phyloP scores from a whole-genome alignment of 1,140 invertebrate species.

The honey bee (Apis mellifera) region DNA sequence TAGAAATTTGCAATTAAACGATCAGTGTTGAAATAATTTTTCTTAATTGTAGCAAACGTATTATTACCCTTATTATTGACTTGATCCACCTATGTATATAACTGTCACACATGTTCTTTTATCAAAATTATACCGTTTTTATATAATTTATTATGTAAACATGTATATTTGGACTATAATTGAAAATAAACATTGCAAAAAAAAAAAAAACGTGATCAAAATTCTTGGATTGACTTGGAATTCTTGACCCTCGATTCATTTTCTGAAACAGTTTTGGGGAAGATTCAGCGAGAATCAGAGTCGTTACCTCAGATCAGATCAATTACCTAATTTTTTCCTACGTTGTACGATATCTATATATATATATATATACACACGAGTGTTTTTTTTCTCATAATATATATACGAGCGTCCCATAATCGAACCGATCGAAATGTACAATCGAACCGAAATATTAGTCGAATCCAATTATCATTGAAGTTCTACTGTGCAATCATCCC shows the following conservation, averaged over 20 bases:
- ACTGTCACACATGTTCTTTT: constrained; percentile 75
- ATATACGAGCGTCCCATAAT: constrained; percentile 64
- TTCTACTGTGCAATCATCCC: constrained; percentile 75
- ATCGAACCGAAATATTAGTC: constrained; percentile 17
- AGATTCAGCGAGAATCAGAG: constrained; percentile 70
- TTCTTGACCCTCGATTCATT: constrained; percentile 78
- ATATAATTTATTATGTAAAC: constrained; percentile 81
- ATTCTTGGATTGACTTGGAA: constrained; percentile 75
- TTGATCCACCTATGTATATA: constrained; percentile 78
- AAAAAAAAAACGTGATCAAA: constrained; percentile 73
- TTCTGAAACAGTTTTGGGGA: constrained; percentile 80
- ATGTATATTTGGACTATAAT: constrained; percentile 80
- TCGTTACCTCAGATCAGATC: constrained; percentile 7
- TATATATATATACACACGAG: constrained; percentile 34
- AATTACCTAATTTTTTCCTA: constrained; percentile 11
- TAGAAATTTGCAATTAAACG: constrained; percentile 74
- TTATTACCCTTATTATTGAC: constrained; percentile 67
- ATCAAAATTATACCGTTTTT: constrained; percentile 79
- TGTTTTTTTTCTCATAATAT: constrained; percentile 42
- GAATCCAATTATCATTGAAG: constrained; percentile 46
- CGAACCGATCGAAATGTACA: constrained; percentile 43
- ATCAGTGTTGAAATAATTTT: constrained; percentile 68
- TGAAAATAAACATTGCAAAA: constrained; percentile 79
- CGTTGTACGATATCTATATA: constrained; percentile 29
- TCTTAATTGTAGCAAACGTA: constrained; percentile 65